Evolutionary conservation across 1,140 invertebrate species (phyloP).

Genomic region (Caenorhabditis inopinata): DNA sequence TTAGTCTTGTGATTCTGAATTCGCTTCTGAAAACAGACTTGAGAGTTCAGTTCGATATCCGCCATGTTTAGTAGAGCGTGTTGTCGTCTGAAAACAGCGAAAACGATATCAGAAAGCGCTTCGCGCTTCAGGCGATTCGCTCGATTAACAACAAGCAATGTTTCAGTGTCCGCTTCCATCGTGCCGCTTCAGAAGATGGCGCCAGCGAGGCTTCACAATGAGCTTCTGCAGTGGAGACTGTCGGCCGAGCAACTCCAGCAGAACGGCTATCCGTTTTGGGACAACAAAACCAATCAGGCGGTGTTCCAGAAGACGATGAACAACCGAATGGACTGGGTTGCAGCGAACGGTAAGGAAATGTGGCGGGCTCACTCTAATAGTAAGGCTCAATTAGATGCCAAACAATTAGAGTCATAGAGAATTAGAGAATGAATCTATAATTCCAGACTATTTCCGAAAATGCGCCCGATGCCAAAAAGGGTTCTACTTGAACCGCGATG

Average conservation of each 20-base stretch:
- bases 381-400: no score
- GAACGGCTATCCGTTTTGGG: conserved; percentile 4
- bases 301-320: not conserved
- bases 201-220: not conserved
- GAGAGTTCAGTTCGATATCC: no score
- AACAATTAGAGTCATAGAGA: no score
- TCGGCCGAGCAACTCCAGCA: not conserved
- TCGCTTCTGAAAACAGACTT: no score
- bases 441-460: conserved; percentile 34
- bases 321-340: not conserved
- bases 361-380: no score
- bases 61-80: no score
- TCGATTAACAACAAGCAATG: no score
- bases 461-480: conserved; percentile 45
- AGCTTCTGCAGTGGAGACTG: not conserved
- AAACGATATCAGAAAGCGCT: no score
- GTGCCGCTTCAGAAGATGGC: not conserved
- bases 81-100: no score
- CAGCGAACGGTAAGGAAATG: not conserved
- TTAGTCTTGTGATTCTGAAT: no score
- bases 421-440: no score
- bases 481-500: conserved; percentile 31
- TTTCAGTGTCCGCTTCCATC: not conserved
- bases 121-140: no score
- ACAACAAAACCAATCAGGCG: not conserved